A percentile compares a stretch with the other conserved stretches of the same genome.
Evolutionary conservation across 2,888 invertebrate genomes (phyloP).

Genomic region (Nudaria mundana): DNA sequence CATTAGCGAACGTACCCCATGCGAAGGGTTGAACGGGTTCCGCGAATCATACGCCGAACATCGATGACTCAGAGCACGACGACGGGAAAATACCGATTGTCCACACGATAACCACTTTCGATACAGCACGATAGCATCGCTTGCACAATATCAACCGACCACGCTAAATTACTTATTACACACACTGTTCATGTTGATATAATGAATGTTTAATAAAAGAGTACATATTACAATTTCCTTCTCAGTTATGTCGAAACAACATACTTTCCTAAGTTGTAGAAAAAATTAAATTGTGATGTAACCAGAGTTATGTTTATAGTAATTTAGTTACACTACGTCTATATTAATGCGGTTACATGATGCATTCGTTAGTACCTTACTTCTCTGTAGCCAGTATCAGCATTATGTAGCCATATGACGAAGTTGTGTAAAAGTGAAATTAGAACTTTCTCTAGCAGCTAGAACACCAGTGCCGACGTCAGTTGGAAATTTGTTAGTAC

Average conservation of each 20-base stretch:
- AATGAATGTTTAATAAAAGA: conserved; percentile 33
- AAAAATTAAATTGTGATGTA: too few species aligned
- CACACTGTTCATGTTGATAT: conserved; percentile 39
- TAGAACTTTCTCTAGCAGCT: conserved; percentile 54
- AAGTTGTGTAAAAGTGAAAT: conserved; percentile 53
- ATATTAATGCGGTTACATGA: too few species aligned
- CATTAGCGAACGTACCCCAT: conserved; percentile 73
- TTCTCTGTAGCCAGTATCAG: too few species aligned
- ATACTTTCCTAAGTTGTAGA: too few species aligned
- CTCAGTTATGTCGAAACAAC: background rate
- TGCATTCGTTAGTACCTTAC: too few species aligned
- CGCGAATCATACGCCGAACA: conserved; percentile 53
- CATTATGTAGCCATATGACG: conserved; percentile 13
- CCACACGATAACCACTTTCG: conserved; percentile 58
- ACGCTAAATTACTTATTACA: conserved; percentile 43
- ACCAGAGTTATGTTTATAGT: too few species aligned
- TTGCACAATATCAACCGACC: conserved; percentile 44
- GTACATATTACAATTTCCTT: conserved; percentile 1
- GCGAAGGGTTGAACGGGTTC: conserved; percentile 66
- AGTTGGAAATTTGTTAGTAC: too few species aligned
- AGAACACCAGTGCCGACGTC: conserved; percentile 25
- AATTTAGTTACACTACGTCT: too few species aligned
- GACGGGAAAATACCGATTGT: conserved; percentile 65
- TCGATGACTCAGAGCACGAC: conserved; percentile 61
- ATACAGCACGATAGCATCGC: conserved; percentile 52